These are phyloP conservation scores for Adelognathus sp. DNA, from an alignment of 2,888 invertebrate genomes.

Conservation along the genomic window DNA sequence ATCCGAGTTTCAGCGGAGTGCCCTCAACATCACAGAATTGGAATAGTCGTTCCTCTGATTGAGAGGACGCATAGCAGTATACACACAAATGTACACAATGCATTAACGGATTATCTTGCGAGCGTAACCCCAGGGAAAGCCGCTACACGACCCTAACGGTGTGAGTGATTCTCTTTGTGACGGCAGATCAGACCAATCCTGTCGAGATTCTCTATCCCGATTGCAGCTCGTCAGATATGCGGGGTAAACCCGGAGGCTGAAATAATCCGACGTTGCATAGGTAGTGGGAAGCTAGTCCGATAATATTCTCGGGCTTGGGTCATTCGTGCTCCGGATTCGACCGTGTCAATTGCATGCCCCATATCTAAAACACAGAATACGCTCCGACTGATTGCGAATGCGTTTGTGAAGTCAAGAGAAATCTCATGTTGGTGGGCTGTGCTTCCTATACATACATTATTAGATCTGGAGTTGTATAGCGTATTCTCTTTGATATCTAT, in stretches of 20 bases:
- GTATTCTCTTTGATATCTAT: background rate
- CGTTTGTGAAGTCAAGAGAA: conserved; percentile 5
- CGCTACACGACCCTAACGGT: conserved; percentile 62
- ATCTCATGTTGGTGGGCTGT: background rate
- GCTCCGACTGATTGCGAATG: conserved; percentile 40
- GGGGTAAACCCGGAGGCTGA: conserved; percentile 29
- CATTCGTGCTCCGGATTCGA: conserved; percentile 12
- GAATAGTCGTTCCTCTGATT: conserved; percentile 5
- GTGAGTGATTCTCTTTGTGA: conserved; percentile 73
- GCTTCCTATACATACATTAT: background rate
- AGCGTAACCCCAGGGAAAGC: conserved; percentile 35
- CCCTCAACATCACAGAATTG: background rate
- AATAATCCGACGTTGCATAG: conserved; percentile 7
- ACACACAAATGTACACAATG: background rate
- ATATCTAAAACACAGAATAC: conserved; percentile 23
- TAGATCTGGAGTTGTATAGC: background rate
- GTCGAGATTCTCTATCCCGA: conserved; percentile 59
- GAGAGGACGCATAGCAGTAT: conserved; percentile 1
- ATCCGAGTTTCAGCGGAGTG: too few species aligned
- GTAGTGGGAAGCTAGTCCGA: conserved; percentile 11
- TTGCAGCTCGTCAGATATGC: conserved; percentile 59
- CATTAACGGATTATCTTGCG: conserved; percentile 49
- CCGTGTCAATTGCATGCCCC: conserved; percentile 9
- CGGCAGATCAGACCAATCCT: conserved; percentile 60
- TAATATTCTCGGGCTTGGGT: conserved; percentile 41